Conservation (phyloP, 2,797 vertebrate genomes). For the Danio albolineatus region DNA sequence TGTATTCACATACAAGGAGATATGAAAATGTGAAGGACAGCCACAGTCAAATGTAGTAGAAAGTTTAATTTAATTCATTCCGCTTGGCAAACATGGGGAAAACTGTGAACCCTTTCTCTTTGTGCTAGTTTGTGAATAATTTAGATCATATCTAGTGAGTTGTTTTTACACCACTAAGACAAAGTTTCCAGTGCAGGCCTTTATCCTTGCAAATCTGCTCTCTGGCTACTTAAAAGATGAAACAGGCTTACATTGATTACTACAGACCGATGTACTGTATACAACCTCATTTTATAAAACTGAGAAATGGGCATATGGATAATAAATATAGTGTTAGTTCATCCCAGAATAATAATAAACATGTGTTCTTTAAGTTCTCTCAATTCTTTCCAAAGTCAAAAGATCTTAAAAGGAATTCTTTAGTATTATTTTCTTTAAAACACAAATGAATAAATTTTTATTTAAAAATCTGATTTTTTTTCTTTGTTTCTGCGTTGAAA, state of each 20-base stretch:
- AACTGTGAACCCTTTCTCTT: constrained; percentile 10
- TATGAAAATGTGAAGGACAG: not conserved
- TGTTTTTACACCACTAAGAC: constrained; percentile 15
- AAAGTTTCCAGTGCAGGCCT: constrained; percentile 1
- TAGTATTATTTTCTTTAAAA: no score
- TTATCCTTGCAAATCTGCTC: constrained; percentile 12
- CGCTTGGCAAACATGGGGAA: not conserved
- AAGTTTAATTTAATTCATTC: constrained; percentile 4
- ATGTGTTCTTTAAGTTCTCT: no score
- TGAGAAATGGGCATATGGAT: not conserved
- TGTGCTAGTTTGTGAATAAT: constrained; percentile 30
- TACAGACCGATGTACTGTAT: not conserved
- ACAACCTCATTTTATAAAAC: not conserved
- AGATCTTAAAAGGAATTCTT: no score
- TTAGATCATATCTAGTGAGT: constrained; percentile 9
- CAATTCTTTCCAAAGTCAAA: no score
- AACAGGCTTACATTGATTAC: not conserved
- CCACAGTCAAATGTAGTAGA: not conserved
- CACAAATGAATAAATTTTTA: no score
- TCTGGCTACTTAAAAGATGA: constrained; percentile 19
- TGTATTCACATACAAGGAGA: not conserved
- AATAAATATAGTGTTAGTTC: no score
- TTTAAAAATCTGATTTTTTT: no score
- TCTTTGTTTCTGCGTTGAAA: no score
- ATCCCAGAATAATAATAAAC: no score